Percentiles rank a stretch among this genome's conserved stretches.
These are phyloP conservation scores for Lamellibrachia columna DNA, from an alignment of 2,888 invertebrate genomes.

Conservation along the genomic window DNA sequence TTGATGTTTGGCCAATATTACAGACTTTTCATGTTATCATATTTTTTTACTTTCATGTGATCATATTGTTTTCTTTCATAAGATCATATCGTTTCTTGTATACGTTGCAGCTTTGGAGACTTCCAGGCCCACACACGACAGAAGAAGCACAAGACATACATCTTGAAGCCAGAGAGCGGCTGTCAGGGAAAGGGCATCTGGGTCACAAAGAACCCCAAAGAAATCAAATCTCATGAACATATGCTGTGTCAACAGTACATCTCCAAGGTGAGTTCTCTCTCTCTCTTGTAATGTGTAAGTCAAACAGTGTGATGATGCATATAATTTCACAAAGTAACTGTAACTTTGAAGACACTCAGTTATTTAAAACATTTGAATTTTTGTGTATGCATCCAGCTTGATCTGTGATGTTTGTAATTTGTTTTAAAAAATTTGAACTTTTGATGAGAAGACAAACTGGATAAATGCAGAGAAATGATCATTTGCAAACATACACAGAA, in stretches of 20 bases:
- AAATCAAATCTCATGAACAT: constrained; percentile 80
- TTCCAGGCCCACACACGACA: constrained; percentile 73
- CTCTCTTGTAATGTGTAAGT: neutral
- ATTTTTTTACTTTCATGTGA: neutral
- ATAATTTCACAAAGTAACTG: too few species aligned
- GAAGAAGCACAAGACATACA: constrained; percentile 80
- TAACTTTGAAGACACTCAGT: too few species aligned
- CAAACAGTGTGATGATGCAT: neutral
- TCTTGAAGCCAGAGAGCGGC: constrained; percentile 90
- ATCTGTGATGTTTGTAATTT: too few species aligned
- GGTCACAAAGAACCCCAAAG: constrained; percentile 83
- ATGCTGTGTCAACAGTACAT: constrained; percentile 87
- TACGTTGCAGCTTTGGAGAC: constrained; percentile 61
- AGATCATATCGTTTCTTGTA: neutral
- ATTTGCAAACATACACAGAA: too few species aligned
- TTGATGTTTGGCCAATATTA: neutral
- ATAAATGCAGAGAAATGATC: too few species aligned
- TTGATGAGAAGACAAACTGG: too few species aligned
- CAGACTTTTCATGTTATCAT: neutral
- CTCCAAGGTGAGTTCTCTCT: constrained; percentile 69
- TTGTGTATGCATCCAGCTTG: too few species aligned
- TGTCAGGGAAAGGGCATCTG: constrained; percentile 91
- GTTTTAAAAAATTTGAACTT: too few species aligned
- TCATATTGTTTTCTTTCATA: neutral
- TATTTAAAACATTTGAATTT: too few species aligned